A percentile compares a stretch with the other conserved stretches of the same genome.
Conservation (phyloP, 2,888 invertebrate genomes). For the Shargacucullia verbasci region DNA sequence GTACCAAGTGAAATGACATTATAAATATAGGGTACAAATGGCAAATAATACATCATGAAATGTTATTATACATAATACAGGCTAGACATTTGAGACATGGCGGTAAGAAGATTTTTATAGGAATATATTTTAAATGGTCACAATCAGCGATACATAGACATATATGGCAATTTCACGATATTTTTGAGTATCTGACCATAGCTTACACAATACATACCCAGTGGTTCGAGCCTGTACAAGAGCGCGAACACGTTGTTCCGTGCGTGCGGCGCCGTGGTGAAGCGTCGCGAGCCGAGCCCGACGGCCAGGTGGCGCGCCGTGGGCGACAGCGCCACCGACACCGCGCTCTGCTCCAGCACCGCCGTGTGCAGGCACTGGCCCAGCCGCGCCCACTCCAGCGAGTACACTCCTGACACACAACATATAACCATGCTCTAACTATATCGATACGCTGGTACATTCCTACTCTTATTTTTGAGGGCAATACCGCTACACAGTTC, state of each 20-base stretch:
- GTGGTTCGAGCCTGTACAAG: constrained; percentile 79
- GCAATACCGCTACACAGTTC: too few relatives aligned
- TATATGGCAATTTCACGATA: too few relatives aligned
- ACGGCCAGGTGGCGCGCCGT: constrained; percentile 94
- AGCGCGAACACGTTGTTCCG: constrained; percentile 84
- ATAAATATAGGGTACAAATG: too few relatives aligned
- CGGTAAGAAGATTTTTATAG: too few relatives aligned
- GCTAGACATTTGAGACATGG: too few relatives aligned
- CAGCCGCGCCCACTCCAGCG: constrained; percentile 92
- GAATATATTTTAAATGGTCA: too few relatives aligned
- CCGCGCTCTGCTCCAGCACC: constrained; percentile 93
- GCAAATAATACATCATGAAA: too few relatives aligned
- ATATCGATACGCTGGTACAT: too few relatives aligned
- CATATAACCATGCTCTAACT: neutral
- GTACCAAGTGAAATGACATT: too few relatives aligned
- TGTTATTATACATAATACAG: too few relatives aligned
- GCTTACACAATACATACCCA: constrained; percentile 66
- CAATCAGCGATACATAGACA: too few relatives aligned
- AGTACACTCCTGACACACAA: constrained; percentile 91
- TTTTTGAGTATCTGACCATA: neutral
- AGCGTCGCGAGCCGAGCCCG: constrained; percentile 92
- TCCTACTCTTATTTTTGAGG: too few relatives aligned
- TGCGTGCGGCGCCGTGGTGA: constrained; percentile 88
- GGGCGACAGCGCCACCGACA: constrained; percentile 96
- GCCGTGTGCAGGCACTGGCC: constrained; percentile 95